Percentiles rank a stretch among this genome's conserved stretches.
phyloP scores from a whole-genome alignment of 92 coral and sea anemone genomes.

The Heliopora coerulea region DNA sequence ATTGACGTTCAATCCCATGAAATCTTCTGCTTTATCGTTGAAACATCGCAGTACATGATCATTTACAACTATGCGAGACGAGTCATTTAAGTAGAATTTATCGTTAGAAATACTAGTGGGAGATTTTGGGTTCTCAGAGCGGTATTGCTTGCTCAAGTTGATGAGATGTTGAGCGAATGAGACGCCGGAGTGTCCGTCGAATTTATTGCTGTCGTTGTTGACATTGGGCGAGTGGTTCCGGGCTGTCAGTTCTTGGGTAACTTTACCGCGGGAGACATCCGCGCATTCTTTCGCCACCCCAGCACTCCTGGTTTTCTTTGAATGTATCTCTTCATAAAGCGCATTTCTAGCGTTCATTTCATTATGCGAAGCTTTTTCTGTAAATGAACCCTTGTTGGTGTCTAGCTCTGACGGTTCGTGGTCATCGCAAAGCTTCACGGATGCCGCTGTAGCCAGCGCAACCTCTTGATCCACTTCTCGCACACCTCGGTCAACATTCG shows the following conservation, averaged over 20 bases:
- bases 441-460: constrained; percentile 21
- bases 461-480: constrained; percentile 19
- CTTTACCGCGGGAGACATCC: not conserved
- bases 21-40: constrained; percentile 27
- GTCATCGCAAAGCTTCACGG: not conserved
- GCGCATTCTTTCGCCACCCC: not conserved
- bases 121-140: constrained; percentile 27
- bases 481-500: constrained; percentile 26
- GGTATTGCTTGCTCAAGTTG: constrained; percentile 37
- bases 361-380: not conserved
- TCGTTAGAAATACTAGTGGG: constrained; percentile 8
- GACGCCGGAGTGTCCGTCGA: constrained; percentile 16
- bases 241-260: not conserved
- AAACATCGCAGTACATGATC: constrained; percentile 32
- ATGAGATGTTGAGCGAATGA: constrained; percentile 40
- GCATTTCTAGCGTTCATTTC: not conserved
- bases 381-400: not conserved
- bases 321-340: not conserved
- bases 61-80: constrained; percentile 15
- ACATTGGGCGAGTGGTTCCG: not conserved
- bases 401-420: not conserved
- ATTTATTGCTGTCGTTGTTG: not conserved
- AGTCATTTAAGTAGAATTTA: constrained; percentile 8
- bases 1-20: constrained; percentile 28
- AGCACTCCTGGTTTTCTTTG: not conserved